Percentiles rank a stretch among this genome's conserved stretches.
phyloP scores from a whole-genome alignment of 1,140 invertebrate genomes.

The Meteorus sp. region DNA sequence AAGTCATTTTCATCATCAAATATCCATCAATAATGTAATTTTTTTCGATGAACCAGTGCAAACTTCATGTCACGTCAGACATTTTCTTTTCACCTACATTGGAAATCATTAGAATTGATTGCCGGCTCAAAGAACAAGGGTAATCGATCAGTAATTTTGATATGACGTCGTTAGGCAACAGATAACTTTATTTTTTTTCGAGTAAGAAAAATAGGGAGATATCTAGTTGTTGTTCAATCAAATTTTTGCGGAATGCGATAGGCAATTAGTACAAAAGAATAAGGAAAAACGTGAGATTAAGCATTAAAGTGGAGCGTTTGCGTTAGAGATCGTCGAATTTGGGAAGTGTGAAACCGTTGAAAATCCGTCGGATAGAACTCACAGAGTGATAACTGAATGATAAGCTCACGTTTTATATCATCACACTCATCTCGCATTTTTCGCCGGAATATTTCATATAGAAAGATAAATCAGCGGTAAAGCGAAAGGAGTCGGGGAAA shows the following conservation, averaged over 20 bases:
- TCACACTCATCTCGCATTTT: too few relatives aligned
- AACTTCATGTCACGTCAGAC: neutral
- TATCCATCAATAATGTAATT: neutral
- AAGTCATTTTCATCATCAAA: neutral
- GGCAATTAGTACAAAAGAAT: conserved; percentile 45
- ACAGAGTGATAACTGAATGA: too few relatives aligned
- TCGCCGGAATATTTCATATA: too few relatives aligned
- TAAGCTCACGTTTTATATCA: too few relatives aligned
- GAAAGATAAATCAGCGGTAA: too few relatives aligned
- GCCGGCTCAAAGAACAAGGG: too few relatives aligned
- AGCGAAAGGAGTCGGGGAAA: conserved; percentile 19
- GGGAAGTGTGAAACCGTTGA: conserved; percentile 26
- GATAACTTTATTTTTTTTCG: too few relatives aligned
- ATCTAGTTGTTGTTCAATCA: conserved; percentile 3
- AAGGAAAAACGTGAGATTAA: conserved; percentile 26
- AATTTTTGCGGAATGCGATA: conserved; percentile 21
- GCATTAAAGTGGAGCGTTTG: conserved; percentile 28
- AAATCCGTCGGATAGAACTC: too few relatives aligned
- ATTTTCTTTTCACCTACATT: neutral
- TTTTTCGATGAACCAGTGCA: neutral
- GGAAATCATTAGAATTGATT: neutral
- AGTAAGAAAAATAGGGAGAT: too few relatives aligned
- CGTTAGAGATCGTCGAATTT: conserved; percentile 22
- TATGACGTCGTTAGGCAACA: too few relatives aligned
- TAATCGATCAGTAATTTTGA: too few relatives aligned